A percentile compares a stretch with the other conserved stretches of the same genome.
Evolutionary conservation across 2,888 invertebrate species (phyloP).

Genomic region (Brachynemurus nebulosus): DNA sequence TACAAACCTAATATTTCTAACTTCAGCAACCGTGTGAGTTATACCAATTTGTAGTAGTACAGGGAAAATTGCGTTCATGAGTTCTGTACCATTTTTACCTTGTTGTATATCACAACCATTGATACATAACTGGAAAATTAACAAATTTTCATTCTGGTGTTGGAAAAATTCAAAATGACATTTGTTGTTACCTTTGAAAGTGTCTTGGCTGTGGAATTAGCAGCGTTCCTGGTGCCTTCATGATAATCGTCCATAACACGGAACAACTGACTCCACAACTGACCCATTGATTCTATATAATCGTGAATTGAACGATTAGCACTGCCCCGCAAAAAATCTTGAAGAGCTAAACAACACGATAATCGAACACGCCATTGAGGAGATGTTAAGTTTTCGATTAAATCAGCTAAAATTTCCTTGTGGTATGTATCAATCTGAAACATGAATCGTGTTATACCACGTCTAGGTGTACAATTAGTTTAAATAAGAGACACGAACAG

Average conservation of each 20-base stretch:
- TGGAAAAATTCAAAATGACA: slow-evolving; percentile 1
- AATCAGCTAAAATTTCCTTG: slow-evolving; percentile 65
- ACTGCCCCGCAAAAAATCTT: slow-evolving; percentile 63
- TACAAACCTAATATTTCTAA: slow-evolving; percentile 55
- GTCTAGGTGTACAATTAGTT: not conserved
- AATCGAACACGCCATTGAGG: slow-evolving; percentile 81
- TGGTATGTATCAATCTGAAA: slow-evolving; percentile 64
- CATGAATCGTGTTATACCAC: slow-evolving; percentile 1
- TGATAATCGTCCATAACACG: slow-evolving; percentile 92
- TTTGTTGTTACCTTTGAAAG: slow-evolving; percentile 50
- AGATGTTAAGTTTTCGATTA: slow-evolving; percentile 67
- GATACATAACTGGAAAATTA: slow-evolving; percentile 47
- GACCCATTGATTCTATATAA: slow-evolving; percentile 33
- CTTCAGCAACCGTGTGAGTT: slow-evolving; percentile 61
- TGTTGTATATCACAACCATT: slow-evolving; percentile 51
- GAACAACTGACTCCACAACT: slow-evolving; percentile 71
- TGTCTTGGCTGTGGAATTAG: slow-evolving; percentile 52
- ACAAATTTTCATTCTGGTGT: slow-evolving; percentile 5
- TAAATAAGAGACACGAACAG: slow-evolving; percentile 33
- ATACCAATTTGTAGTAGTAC: slow-evolving; percentile 69
- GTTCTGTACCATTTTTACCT: slow-evolving; percentile 57
- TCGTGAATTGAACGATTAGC: slow-evolving; percentile 30
- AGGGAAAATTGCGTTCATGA: slow-evolving; percentile 63
- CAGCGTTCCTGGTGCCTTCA: slow-evolving; percentile 66
- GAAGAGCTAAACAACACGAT: slow-evolving; percentile 77